Evolutionary conservation across 2,113 vertebrate species (phyloP).

Genomic region (Morphnarchus princeps): DNA sequence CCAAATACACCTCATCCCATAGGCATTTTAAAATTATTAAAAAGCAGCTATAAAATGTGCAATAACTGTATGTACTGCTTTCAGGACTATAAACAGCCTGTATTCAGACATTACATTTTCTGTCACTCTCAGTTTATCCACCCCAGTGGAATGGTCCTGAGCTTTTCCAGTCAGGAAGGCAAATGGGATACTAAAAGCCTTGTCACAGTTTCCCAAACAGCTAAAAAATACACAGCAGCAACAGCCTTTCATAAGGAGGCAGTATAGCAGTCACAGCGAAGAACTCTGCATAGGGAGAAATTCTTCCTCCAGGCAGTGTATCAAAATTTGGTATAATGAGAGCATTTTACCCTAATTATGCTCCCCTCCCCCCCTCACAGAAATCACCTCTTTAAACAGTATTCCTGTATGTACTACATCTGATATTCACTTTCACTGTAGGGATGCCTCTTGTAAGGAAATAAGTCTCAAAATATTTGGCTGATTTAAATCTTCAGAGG

Average conservation of each 20-base stretch:
- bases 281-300: background rate
- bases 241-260: background rate
- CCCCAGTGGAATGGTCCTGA: constrained; percentile 37
- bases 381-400: background rate
- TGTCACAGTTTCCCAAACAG: constrained; percentile 51
- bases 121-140: background rate
- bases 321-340: background rate
- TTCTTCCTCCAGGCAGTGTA: background rate
- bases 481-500: background rate
- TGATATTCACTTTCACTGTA: background rate
- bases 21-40: constrained; percentile 41
- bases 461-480: background rate
- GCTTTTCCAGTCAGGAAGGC: constrained; percentile 58
- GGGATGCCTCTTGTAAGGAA: background rate
- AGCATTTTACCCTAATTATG: background rate
- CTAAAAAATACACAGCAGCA: background rate
- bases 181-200: constrained; percentile 31
- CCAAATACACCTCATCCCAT: constrained; percentile 1
- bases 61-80: constrained; percentile 62
- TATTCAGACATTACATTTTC: constrained; percentile 26
- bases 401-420: background rate
- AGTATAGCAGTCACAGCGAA: background rate
- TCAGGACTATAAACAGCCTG: constrained; percentile 34
- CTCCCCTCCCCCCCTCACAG: background rate
- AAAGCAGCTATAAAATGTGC: constrained; percentile 33